Evolutionary conservation across 2,113 vertebrate species (phyloP).

Genomic region (Patagioenas fasciata): DNA sequence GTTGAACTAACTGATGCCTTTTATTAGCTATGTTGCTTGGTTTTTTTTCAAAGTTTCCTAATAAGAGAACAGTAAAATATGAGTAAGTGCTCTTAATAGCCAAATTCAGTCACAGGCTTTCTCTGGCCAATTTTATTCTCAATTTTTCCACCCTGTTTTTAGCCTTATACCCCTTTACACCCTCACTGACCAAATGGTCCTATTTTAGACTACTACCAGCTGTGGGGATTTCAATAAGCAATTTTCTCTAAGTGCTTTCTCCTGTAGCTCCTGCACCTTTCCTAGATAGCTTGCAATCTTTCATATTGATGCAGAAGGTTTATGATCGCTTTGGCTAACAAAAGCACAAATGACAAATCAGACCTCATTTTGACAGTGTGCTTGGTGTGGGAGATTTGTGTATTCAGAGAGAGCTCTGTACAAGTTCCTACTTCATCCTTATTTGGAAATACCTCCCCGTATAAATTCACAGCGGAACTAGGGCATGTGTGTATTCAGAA

Average conservation of each 20-base stretch:
- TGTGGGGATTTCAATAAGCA: not conserved
- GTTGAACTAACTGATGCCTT: not conserved
- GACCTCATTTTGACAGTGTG: not conserved
- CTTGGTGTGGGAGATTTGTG: not conserved
- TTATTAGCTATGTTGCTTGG: not conserved
- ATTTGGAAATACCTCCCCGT: not conserved
- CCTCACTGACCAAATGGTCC: not conserved
- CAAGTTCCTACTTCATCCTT: not conserved
- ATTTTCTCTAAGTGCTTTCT: slow-evolving; percentile 26
- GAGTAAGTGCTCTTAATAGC: not conserved
- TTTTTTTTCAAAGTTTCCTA: not conserved
- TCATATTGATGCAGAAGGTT: not conserved
- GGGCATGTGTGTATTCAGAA: not conserved
- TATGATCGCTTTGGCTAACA: not conserved
- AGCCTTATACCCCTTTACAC: not conserved
- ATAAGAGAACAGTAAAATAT: not conserved
- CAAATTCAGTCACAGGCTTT: not conserved
- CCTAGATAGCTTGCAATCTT: not conserved
- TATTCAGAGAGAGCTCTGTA: not conserved
- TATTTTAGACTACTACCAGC: not conserved
- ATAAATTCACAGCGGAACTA: not conserved
- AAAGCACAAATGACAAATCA: slow-evolving; percentile 31
- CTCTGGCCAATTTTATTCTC: not conserved
- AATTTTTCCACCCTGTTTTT: not conserved
- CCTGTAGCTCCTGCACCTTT: not conserved